Conservation (phyloP, 2,113 vertebrate genomes). For the Muscicapa adusta region DNA sequence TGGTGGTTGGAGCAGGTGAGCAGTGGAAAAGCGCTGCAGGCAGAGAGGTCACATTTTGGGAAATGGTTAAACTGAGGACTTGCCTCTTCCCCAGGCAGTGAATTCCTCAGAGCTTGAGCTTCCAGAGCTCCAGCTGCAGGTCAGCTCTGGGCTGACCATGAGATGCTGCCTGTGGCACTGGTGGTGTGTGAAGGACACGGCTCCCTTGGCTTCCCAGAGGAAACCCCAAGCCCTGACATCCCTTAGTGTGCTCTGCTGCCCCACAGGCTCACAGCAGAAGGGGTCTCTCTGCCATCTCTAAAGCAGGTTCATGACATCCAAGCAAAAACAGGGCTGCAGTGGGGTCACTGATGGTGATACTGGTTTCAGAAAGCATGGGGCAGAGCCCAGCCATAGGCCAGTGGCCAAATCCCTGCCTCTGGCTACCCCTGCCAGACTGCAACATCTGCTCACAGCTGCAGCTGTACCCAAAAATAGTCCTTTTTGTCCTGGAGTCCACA, state of each 20-base stretch:
- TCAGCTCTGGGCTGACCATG: rapidly evolving
- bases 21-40: not conserved
- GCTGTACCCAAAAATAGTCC: not conserved
- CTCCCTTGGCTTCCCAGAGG: not conserved
- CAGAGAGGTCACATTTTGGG: not conserved
- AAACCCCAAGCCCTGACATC: not conserved
- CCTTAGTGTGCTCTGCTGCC: not conserved
- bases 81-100: not conserved
- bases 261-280: not conserved
- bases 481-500: not conserved
- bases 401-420: not conserved
- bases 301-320: rapidly evolving
- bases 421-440: not conserved
- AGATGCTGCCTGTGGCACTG: not conserved
- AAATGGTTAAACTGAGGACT: not conserved
- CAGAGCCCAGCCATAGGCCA: not conserved
- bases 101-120: not conserved
- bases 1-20: not conserved
- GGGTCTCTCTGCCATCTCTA: no score
- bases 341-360: rapidly evolving
- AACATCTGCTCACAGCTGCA: not conserved
- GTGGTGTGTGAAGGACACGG: not conserved
- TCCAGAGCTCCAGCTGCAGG: not conserved
- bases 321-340: rapidly evolving
- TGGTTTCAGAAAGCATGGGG: not conserved